Percentiles rank a stretch among this genome's conserved stretches.
Evolutionary conservation across 2,797 vertebrate species (phyloP).

Genomic region (Chelon labrosus): DNA sequence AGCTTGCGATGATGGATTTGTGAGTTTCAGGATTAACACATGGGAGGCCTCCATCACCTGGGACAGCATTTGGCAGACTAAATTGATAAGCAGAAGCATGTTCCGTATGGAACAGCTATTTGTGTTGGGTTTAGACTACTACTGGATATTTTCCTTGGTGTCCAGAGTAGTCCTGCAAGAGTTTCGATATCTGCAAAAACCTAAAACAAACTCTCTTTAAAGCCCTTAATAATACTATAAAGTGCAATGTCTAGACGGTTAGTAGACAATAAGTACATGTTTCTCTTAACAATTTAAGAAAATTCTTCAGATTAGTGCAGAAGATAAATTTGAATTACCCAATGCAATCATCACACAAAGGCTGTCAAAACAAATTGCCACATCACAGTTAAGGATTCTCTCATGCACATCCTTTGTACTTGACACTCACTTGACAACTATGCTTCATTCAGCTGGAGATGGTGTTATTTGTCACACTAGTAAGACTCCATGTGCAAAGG

Average conservation of each 20-base stretch:
- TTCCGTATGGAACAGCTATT: conserved; percentile 54
- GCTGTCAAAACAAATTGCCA: conserved; percentile 3
- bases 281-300: conserved; percentile 2
- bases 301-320: neutral
- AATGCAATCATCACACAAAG: neutral
- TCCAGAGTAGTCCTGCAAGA: conserved; percentile 27
- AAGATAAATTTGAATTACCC: neutral
- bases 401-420: neutral
- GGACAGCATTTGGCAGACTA: conserved; percentile 67
- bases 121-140: conserved; percentile 16
- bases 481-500: neutral
- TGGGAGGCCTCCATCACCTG: conserved; percentile 51
- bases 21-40: conserved; percentile 61
- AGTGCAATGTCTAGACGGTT: conserved; percentile 3
- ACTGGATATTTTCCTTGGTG: conserved; percentile 48
- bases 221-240: conserved; percentile 6
- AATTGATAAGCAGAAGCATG: conserved; percentile 53
- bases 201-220: conserved; percentile 28
- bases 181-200: no score
- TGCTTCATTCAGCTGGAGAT: conserved; percentile 15
- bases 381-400: neutral
- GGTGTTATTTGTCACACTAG: neutral
- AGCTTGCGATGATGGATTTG: conserved; percentile 64
- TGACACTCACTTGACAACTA: conserved; percentile 3
- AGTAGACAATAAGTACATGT: conserved; percentile 3